These are phyloP conservation scores for Nannobrachium achirus DNA, from an alignment of 2,113 vertebrate species.

Conservation along the genomic window DNA sequence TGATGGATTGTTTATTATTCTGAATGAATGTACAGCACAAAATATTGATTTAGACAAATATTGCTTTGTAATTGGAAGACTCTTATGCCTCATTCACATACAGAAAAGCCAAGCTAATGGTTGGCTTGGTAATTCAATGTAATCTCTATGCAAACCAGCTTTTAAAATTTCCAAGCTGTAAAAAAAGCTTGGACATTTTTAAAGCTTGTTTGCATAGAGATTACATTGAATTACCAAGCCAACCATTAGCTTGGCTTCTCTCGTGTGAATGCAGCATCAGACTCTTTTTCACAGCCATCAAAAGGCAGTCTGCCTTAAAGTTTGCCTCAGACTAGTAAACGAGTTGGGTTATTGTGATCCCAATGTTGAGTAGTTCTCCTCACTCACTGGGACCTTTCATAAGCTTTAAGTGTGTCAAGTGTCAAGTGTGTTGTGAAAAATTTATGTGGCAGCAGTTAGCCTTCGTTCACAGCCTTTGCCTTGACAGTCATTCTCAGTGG, in stretches of 20 bases:
- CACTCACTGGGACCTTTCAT: not conserved
- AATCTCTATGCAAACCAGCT: too few relatives aligned
- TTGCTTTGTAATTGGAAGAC: constrained; percentile 34
- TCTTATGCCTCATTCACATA: too few relatives aligned
- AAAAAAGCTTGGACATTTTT: too few relatives aligned
- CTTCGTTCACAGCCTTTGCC: constrained; percentile 30
- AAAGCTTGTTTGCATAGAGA: too few relatives aligned
- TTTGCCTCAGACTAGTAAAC: not conserved
- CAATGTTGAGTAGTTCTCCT: constrained; percentile 10
- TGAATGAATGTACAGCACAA: constrained; percentile 45
- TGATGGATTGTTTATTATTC: constrained; percentile 52
- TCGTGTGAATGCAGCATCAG: too few relatives aligned
- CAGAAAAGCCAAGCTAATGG: too few relatives aligned
- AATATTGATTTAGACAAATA: constrained; percentile 50
- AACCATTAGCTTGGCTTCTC: too few relatives aligned
- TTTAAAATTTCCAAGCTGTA: too few relatives aligned
- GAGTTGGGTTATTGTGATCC: constrained; percentile 8
- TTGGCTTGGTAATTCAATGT: too few relatives aligned
- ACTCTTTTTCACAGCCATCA: constrained; percentile 20
- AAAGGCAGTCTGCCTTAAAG: not conserved
- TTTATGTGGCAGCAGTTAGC: constrained; percentile 27
- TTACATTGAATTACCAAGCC: too few relatives aligned
- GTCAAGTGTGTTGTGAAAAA: not conserved
- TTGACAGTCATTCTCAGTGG: not conserved
- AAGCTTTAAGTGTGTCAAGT: not conserved